These are phyloP conservation scores for Carcharodon carcharias DNA, from an alignment of 2,797 vertebrate species.

Conservation along the genomic window DNA sequence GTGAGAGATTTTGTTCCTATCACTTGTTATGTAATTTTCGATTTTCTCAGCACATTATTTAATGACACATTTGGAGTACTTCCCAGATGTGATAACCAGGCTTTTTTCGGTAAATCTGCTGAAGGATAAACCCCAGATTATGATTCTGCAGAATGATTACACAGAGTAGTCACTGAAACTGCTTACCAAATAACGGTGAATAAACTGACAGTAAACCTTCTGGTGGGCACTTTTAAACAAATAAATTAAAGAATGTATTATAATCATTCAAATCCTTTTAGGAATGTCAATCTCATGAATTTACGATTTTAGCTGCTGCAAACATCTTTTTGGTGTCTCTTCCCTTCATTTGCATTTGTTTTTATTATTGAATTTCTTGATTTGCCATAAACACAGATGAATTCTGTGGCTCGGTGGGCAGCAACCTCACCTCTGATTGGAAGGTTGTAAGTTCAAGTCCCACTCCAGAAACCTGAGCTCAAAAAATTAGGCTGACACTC, in stretches of 20 bases:
- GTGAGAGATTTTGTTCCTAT: not conserved
- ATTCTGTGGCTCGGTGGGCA: not conserved
- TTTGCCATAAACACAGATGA: not conserved
- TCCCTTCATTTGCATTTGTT: not conserved
- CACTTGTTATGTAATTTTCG: not conserved
- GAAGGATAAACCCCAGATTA: constrained; percentile 25
- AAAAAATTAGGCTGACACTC: not conserved
- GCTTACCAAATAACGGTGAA: not conserved
- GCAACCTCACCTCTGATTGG: not conserved
- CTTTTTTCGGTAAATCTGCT: not conserved
- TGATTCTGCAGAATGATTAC: constrained; percentile 24
- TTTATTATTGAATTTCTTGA: not conserved
- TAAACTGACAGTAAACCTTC: not conserved
- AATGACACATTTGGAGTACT: not conserved
- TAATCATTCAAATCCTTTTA: not conserved
- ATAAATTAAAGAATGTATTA: not conserved
- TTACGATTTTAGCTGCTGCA: not conserved
- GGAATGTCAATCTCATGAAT: not conserved
- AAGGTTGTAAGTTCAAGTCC: not conserved
- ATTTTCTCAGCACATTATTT: not conserved
- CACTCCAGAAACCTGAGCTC: not conserved
- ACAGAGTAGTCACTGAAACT: not conserved
- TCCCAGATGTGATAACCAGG: not conserved
- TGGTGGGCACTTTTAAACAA: not conserved
- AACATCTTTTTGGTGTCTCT: not conserved